Percentiles rank a stretch among this genome's conserved stretches.
Conservation (phyloP, 2,113 vertebrate species). For the Salvelinus namaycush region DNA sequence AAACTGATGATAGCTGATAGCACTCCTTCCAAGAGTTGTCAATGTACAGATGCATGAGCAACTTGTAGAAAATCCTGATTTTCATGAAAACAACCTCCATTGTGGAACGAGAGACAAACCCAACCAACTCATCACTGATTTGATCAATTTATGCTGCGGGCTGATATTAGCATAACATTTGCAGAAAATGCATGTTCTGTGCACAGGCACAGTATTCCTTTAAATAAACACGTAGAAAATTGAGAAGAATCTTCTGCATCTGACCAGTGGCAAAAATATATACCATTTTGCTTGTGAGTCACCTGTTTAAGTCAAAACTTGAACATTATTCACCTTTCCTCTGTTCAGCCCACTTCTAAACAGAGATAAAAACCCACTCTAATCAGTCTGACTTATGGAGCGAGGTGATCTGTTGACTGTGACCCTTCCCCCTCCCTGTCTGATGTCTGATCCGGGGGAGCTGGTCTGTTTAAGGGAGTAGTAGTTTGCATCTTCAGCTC, state of each 20-base stretch:
- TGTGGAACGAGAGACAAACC: background rate
- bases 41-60: conserved; percentile 1
- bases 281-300: background rate
- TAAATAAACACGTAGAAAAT: background rate
- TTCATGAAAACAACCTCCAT: conserved; percentile 1
- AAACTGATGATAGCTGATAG: conserved; percentile 1
- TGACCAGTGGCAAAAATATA: no score
- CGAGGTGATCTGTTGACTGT: background rate
- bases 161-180: conserved; percentile 10
- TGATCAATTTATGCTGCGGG: conserved; percentile 17
- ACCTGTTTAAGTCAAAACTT: background rate
- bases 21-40: background rate
- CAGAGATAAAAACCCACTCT: background rate
- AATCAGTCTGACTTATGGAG: background rate
- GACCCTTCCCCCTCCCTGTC: background rate
- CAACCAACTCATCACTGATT: conserved; percentile 13
- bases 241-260: no score
- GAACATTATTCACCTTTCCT: background rate
- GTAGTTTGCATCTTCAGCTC: conserved; percentile 1
- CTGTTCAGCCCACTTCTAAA: background rate
- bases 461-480: background rate
- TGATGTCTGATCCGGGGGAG: background rate
- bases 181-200: background rate
- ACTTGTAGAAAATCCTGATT: background rate
- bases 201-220: background rate